A percentile compares a stretch with the other conserved stretches of the same genome.
These are phyloP conservation scores for Percopsis omiscomaycus DNA, from an alignment of 2,797 vertebrate genomes.

Conservation along the genomic window DNA sequence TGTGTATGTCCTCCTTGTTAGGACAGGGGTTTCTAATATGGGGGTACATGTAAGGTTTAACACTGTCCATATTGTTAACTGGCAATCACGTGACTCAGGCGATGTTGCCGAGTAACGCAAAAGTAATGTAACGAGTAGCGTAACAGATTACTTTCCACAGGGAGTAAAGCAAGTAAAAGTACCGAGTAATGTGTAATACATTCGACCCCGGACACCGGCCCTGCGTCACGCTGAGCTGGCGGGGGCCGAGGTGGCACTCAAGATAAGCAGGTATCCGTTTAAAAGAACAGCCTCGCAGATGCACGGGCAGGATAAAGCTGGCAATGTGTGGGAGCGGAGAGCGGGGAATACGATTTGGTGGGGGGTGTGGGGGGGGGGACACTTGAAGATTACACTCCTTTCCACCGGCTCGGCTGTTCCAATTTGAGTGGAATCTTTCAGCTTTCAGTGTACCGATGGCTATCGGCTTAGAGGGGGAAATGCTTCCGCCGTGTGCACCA, in stretches of 20 bases:
- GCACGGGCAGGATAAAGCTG: slow-evolving; percentile 60
- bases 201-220: slow-evolving; percentile 37
- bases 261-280: slow-evolving; percentile 71
- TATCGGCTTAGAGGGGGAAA: slow-evolving; percentile 71
- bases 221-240: slow-evolving; percentile 35
- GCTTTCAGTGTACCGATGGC: slow-evolving; percentile 71
- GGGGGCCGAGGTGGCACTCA: slow-evolving; percentile 57
- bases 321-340: slow-evolving; percentile 51
- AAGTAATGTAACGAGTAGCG: too few relatives aligned
- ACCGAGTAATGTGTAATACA: slow-evolving; percentile 14
- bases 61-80: too few relatives aligned
- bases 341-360: slow-evolving; percentile 22
- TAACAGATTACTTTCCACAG: too few relatives aligned
- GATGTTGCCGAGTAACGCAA: too few relatives aligned
- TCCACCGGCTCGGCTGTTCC: slow-evolving; percentile 62
- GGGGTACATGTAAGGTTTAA: too few relatives aligned
- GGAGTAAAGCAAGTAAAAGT: too few relatives aligned
- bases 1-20: too few relatives aligned
- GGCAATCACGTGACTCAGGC: too few relatives aligned
- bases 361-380: slow-evolving; percentile 65
- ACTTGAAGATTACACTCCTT: slow-evolving; percentile 75
- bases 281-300: slow-evolving; percentile 57
- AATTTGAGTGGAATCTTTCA: slow-evolving; percentile 71
- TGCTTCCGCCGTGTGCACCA: slow-evolving; percentile 33
- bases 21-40: too few relatives aligned